A percentile compares a stretch with the other conserved stretches of the same genome.
phyloP scores from a whole-genome alignment of 1,140 invertebrate species.

The Psix sp. region DNA sequence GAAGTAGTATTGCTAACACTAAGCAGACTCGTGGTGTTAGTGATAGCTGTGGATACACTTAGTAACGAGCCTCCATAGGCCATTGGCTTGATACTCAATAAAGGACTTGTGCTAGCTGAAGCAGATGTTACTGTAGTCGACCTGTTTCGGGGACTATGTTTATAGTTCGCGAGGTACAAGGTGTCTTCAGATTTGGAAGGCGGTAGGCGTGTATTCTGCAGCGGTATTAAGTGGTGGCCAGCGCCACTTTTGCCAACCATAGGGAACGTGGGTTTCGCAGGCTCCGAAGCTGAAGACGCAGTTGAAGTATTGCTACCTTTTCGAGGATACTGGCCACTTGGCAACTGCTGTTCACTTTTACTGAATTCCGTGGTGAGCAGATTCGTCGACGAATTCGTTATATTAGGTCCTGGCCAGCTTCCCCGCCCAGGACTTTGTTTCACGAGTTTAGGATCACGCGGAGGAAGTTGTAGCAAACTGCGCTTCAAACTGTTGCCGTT shows the following conservation, averaged over 20 bases:
- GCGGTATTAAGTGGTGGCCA: constrained; percentile 63
- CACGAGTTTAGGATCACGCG: constrained; percentile 83
- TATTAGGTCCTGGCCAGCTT: constrained; percentile 89
- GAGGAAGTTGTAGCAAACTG: constrained; percentile 82
- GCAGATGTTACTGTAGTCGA: constrained; percentile 79
- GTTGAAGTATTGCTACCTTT: constrained; percentile 71
- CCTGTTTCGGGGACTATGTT: constrained; percentile 78
- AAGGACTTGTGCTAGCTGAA: constrained; percentile 82
- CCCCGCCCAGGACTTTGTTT: constrained; percentile 87
- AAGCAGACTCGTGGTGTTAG: constrained; percentile 79
- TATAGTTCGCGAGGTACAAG: constrained; percentile 79
- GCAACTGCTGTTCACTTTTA: constrained; percentile 88
- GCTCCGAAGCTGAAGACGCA: constrained; percentile 65
- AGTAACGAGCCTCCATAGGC: constrained; percentile 75
- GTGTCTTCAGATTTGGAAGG: constrained; percentile 88
- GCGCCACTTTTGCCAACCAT: constrained; percentile 64
- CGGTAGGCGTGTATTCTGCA: constrained; percentile 77
- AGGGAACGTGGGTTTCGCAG: constrained; percentile 54
- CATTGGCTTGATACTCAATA: constrained; percentile 79
- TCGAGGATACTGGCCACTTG: constrained; percentile 65
- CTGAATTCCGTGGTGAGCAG: constrained; percentile 85
- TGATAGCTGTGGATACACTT: constrained; percentile 66
- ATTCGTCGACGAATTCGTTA: constrained; percentile 75
- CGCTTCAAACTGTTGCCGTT: constrained; percentile 74
- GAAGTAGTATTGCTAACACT: constrained; percentile 75